phyloP scores from a whole-genome alignment of 2,113 vertebrate genomes.

The Pithys albifrons region DNA sequence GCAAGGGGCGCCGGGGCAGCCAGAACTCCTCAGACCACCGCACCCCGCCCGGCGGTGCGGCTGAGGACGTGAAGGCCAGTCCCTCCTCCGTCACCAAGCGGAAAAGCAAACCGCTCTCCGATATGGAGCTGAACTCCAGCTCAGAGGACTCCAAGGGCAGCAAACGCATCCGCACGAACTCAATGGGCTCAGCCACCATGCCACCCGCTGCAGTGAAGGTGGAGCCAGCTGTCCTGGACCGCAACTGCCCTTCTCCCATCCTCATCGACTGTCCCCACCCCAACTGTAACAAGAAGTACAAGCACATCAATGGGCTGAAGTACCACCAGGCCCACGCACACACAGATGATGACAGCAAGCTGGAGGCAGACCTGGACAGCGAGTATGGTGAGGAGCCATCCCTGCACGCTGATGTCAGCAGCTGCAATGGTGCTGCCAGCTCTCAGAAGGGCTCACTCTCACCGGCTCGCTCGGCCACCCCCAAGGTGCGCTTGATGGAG shows the following conservation, averaged over 20 bases:
- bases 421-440: slow-evolving; percentile 87
- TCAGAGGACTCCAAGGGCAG: slow-evolving; percentile 98
- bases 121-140: slow-evolving; percentile 99
- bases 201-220: slow-evolving; percentile 79
- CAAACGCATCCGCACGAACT: slow-evolving; percentile 96
- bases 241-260: slow-evolving; percentile 92
- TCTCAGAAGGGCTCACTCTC: slow-evolving; percentile 95
- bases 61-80: slow-evolving; percentile 94
- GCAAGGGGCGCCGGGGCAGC: slow-evolving; percentile 94
- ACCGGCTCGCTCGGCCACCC: slow-evolving; percentile 91
- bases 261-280: slow-evolving; percentile 98
- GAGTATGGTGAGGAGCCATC: slow-evolving; percentile 92
- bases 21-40: slow-evolving; percentile 95
- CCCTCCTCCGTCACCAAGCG: slow-evolving; percentile 92
- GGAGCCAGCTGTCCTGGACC: slow-evolving; percentile 85
- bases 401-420: slow-evolving; percentile 85
- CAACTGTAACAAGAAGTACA: slow-evolving; percentile 99
- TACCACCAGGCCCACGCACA: slow-evolving; percentile 98
- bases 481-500: slow-evolving; percentile 92
- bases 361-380: slow-evolving; percentile 91
- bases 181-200: slow-evolving; percentile 78
- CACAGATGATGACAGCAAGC: slow-evolving; percentile 92
- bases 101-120: slow-evolving; percentile 93
- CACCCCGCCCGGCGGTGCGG: slow-evolving; percentile 82
- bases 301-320: slow-evolving; percentile 98